phyloP scores from a whole-genome alignment of 2,113 vertebrate species.

The Spea bombifrons region DNA sequence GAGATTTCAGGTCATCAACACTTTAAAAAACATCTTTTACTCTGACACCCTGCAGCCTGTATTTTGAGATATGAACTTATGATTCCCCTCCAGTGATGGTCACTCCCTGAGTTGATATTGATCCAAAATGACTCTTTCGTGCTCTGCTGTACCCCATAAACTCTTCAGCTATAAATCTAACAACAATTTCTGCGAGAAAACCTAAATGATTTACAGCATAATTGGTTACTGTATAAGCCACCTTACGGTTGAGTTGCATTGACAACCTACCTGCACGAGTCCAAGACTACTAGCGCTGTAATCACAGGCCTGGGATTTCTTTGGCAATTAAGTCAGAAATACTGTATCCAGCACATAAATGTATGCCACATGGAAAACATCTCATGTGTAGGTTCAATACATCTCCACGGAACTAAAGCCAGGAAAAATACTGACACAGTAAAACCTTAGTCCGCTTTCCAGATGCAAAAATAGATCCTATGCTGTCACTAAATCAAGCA shows the following conservation, averaged over 20 bases:
- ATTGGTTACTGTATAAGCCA: neutral
- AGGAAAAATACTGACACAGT: conserved; percentile 28
- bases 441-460: neutral
- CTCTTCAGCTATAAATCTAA: neutral
- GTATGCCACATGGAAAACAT: conserved; percentile 29
- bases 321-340: conserved; percentile 2
- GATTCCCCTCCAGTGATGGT: neutral
- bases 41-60: too few relatives aligned
- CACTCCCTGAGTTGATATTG: neutral
- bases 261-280: neutral
- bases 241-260: neutral
- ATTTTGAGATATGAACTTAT: neutral
- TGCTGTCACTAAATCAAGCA: conserved; percentile 2
- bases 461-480: neutral
- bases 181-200: neutral
- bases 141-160: neutral
- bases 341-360: conserved; percentile 11
- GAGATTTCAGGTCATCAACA: too few relatives aligned
- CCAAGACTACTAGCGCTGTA: neutral
- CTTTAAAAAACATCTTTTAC: too few relatives aligned
- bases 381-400: conserved; percentile 7
- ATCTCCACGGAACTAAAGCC: conserved; percentile 1
- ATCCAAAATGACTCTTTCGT: neutral
- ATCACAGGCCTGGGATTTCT: conserved; percentile 7
- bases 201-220: neutral